Evolutionary conservation across 2,888 invertebrate species (phyloP).

Genomic region (Lysandra bellargus): DNA sequence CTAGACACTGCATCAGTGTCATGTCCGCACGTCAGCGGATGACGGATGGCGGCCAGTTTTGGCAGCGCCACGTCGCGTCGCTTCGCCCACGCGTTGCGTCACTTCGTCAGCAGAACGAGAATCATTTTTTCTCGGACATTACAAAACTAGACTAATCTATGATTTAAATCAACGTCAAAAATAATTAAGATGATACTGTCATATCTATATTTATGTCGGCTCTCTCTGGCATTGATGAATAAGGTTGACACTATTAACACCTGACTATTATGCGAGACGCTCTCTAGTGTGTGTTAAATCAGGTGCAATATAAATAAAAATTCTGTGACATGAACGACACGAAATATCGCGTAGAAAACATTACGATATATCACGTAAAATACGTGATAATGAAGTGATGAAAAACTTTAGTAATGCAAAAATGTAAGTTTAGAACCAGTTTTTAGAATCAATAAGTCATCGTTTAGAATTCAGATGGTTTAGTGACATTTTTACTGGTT

Average conservation of each 20-base stretch:
- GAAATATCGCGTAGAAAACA: not conserved
- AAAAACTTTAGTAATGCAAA: not conserved
- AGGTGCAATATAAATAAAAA: not conserved
- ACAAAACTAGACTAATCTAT: slow-evolving; percentile 31
- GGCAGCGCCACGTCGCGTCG: not conserved
- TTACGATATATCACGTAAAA: not conserved
- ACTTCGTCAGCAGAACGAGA: slow-evolving; percentile 23
- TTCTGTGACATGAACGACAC: not conserved
- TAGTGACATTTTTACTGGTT: too few species aligned
- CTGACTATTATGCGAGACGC: not conserved
- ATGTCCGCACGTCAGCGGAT: slow-evolving; percentile 40
- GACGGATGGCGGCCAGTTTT: slow-evolving; percentile 36
- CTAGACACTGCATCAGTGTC: slow-evolving; percentile 6
- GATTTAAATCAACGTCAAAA: slow-evolving; percentile 29
- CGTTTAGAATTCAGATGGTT: too few species aligned
- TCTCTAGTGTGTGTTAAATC: not conserved
- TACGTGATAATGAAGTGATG: not conserved
- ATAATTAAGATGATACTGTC: slow-evolving; percentile 31
- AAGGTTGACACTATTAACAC: slow-evolving; percentile 8
- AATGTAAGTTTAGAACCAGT: too few species aligned
- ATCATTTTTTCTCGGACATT: slow-evolving; percentile 17
- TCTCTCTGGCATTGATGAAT: not conserved
- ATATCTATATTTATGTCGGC: slow-evolving; percentile 14
- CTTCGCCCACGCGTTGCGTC: slow-evolving; percentile 38
- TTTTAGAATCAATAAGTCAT: too few species aligned